Percentiles rank a stretch among this genome's conserved stretches.
Evolutionary conservation across 2,888 invertebrate species (phyloP).

Genomic region (Philaethria dido): DNA sequence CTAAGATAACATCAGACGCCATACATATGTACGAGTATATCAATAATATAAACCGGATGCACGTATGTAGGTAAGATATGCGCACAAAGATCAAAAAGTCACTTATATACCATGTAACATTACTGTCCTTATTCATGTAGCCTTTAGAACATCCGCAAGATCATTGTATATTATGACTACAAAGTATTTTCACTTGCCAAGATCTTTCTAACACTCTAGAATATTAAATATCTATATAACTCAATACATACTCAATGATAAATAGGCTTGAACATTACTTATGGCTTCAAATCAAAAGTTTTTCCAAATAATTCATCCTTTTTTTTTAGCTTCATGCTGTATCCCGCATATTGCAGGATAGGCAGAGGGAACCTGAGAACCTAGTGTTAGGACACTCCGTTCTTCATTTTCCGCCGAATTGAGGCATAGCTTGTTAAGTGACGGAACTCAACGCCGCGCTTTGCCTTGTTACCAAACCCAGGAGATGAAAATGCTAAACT

Average conservation of each 20-base stretch:
- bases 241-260: neutral
- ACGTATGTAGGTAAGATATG: slow-evolving; percentile 16
- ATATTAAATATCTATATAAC: slow-evolving; percentile 41
- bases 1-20: slow-evolving; percentile 16
- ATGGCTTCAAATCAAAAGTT: too few relatives aligned
- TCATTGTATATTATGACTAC: slow-evolving; percentile 23
- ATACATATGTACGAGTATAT: slow-evolving; percentile 25
- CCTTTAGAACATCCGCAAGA: slow-evolving; percentile 26
- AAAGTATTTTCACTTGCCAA: slow-evolving; percentile 47
- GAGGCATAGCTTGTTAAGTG: too few relatives aligned
- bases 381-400: too few relatives aligned
- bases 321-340: too few relatives aligned
- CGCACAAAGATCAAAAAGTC: slow-evolving; percentile 23
- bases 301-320: too few relatives aligned
- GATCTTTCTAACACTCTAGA: slow-evolving; percentile 45
- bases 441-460: too few relatives aligned
- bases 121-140: slow-evolving; percentile 24
- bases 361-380: too few relatives aligned
- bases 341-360: too few relatives aligned
- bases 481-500: too few relatives aligned
- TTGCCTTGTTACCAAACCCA: too few relatives aligned
- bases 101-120: slow-evolving; percentile 3
- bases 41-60: slow-evolving; percentile 37
- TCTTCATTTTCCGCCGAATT: too few relatives aligned
- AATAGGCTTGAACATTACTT: neutral